Evolutionary conservation across 2,797 vertebrate genomes (phyloP).

Genomic region (Petrocephalus sullivani): DNA sequence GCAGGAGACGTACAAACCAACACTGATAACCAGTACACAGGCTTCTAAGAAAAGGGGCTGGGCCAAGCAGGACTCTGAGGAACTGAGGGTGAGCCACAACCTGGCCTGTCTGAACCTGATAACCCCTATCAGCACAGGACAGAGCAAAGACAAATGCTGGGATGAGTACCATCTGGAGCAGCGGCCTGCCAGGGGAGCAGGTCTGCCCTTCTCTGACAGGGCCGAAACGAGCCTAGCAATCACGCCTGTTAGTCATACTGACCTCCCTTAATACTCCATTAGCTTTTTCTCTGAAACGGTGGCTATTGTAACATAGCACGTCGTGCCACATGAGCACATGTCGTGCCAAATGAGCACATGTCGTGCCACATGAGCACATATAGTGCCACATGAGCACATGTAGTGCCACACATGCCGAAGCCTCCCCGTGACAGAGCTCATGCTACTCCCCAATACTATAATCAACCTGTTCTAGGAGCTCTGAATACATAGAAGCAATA

Average conservation of each 20-base stretch:
- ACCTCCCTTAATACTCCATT: not conserved
- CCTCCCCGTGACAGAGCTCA: not conserved
- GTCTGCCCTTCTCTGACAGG: not conserved
- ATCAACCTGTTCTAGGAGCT: not conserved
- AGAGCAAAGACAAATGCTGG: not conserved
- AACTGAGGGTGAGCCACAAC: not conserved
- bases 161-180: not conserved
- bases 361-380: not conserved
- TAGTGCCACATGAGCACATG: not conserved
- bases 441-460: not conserved
- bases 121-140: constrained; percentile 35
- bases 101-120: constrained; percentile 34
- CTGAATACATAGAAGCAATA: not conserved
- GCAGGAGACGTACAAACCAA: constrained; percentile 26
- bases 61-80: not conserved
- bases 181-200: not conserved
- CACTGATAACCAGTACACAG: constrained; percentile 17
- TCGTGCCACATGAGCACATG: not conserved
- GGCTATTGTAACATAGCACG: not conserved
- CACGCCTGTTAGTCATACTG: not conserved
- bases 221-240: not conserved
- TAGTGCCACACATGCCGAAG: not conserved
- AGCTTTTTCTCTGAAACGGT: not conserved
- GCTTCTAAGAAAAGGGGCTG: constrained; percentile 47
- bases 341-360: not conserved